Base-by-base conservation (phyloP, 1,140 invertebrate species). In the Zelostemma sp. region DNA sequence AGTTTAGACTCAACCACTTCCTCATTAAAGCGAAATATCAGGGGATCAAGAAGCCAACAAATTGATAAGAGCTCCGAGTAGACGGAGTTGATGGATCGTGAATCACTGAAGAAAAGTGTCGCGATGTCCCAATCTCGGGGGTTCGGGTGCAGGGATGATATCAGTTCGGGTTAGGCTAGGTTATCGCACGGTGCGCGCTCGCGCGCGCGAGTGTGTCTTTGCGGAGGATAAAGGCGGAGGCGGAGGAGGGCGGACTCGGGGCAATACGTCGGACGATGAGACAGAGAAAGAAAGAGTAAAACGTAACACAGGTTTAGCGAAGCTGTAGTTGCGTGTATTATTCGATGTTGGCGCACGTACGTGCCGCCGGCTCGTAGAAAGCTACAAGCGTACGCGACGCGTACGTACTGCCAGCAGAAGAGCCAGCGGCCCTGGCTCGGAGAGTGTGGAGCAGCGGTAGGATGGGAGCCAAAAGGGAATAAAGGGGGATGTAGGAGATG, bases 401-500 rank as follows among this genome's bases (percentile, higher is more conserved):
- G 35, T 65, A 55, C 48, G 53, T 61, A 71, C 60, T 71, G 64
- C 46, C 61, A 66, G 60, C 25, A 28, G 40, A 71, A 68, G 57
- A 68, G 66, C 70, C 56, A 68, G 63, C 58, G 65, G 68, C 69
- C 72, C 62, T 74, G 65, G 68, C 70, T 59, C 61, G 51, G 68
- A 76, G 73, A 60, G 61, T 28, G 59, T 69, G 64, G 65, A 21
- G 31, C 21, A 58, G 18, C 11, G 57, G 57, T 46, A 74, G 73
- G 67, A 77, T 70, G 76, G 68, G 71, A 81, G 77, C 66, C 70
- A 75, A 80, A 76, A 81, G 76, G 80, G 76, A 77, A 80, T 80
- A 79, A 79, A 79, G 77, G 78, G 63, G 75, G 73, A 35, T 35
- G 72, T 79, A 75, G 76, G 77, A 84, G 80, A 81, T 82, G 80